These are phyloP conservation scores for Goniozus legneri DNA, from an alignment of 1,140 invertebrate genomes.

Conservation along the genomic window DNA sequence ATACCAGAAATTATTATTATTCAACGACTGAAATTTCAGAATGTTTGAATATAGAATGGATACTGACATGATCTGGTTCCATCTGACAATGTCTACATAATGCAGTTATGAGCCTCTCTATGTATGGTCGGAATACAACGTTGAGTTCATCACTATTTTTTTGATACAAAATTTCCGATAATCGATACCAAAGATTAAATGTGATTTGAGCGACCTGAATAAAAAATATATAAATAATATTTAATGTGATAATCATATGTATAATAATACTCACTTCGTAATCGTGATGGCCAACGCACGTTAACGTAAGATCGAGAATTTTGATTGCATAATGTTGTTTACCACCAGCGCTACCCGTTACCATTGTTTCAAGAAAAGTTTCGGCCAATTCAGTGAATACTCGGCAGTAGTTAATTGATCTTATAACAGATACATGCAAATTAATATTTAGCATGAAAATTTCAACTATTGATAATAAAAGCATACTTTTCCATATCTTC, in stretches of 20 bases:
- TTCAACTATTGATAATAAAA: neutral
- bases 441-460: conserved; percentile 5
- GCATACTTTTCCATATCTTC: conserved; percentile 81
- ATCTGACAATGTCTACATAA: conserved; percentile 86
- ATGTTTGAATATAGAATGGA: conserved; percentile 8
- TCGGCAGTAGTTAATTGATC: conserved; percentile 87
- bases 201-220: conserved; percentile 90
- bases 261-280: conserved; percentile 72
- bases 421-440: conserved; percentile 44
- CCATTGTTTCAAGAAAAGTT: conserved; percentile 82
- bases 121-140: conserved; percentile 80
- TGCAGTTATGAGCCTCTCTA: conserved; percentile 82
- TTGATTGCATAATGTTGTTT: conserved; percentile 78
- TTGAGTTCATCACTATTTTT: conserved; percentile 78
- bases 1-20: neutral
- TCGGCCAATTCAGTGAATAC: conserved; percentile 95
- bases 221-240: conserved; percentile 1
- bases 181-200: conserved; percentile 94
- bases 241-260: neutral
- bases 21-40: neutral
- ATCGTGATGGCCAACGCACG: conserved; percentile 94
- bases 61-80: conserved; percentile 80
- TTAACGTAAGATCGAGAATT: conserved; percentile 83
- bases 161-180: conserved; percentile 92
- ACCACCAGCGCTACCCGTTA: conserved; percentile 47